Evolutionary conservation across 2,888 invertebrate genomes (phyloP).

Genomic region (Erebia ligea): DNA sequence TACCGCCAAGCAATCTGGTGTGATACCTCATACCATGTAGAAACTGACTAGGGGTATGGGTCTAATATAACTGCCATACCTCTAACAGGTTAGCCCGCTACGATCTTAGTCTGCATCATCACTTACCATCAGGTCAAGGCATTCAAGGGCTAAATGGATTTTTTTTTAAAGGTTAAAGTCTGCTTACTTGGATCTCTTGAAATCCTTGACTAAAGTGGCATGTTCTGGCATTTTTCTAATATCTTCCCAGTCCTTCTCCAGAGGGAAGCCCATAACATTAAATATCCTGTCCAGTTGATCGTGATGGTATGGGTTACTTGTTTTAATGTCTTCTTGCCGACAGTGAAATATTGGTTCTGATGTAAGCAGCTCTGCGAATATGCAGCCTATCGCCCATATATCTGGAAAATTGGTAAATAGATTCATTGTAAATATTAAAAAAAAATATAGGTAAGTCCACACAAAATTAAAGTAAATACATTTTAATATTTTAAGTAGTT

Average conservation of each 20-base stretch:
- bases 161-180: too few species aligned
- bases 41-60: too few species aligned
- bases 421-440: not conserved
- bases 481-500: too few species aligned
- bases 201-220: constrained; percentile 96
- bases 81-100: too few species aligned
- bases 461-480: too few species aligned
- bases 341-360: constrained; percentile 99
- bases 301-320: constrained; percentile 99
- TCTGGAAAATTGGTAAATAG: constrained; percentile 82
- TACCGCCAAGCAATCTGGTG: too few species aligned
- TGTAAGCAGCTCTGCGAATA: constrained; percentile 99
- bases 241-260: constrained; percentile 99
- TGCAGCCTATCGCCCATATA: constrained; percentile 99
- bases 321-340: constrained; percentile 99
- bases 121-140: too few species aligned
- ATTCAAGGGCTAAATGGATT: not conserved
- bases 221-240: constrained; percentile 99
- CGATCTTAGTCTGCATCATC: too few species aligned
- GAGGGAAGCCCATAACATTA: constrained; percentile 99
- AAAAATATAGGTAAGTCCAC: too few species aligned
- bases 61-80: too few species aligned
- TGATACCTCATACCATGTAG: too few species aligned
- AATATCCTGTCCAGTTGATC: constrained; percentile 99
- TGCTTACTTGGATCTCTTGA: constrained; percentile 94